These are phyloP conservation scores for Oxygymnocypris stewartii DNA, from an alignment of 2,113 vertebrate genomes.

Conservation along the genomic window DNA sequence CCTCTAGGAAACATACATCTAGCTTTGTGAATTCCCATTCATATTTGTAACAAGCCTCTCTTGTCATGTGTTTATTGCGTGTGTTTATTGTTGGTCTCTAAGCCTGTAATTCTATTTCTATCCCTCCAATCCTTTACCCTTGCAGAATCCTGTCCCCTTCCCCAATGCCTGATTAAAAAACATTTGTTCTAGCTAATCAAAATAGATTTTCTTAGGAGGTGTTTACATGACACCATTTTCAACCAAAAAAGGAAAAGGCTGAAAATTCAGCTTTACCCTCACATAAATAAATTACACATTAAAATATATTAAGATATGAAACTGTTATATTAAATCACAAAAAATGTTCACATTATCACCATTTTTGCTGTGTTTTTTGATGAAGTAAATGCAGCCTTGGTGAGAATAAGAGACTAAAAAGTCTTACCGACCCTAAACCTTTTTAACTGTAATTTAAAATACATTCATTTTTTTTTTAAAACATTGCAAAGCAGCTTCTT, in stretches of 20 bases:
- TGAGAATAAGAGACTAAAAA: neutral
- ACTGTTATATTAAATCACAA: neutral
- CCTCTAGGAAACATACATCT: neutral
- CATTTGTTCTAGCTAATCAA: neutral
- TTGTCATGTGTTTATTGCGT: neutral
- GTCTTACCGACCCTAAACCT: neutral
- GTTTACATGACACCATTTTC: neutral
- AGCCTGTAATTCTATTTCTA: constrained; percentile 1
- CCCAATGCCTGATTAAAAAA: neutral
- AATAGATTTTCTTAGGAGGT: neutral
- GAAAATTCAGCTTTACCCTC: neutral
- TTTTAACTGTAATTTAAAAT: neutral
- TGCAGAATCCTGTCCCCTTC: neutral
- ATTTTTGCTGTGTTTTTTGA: neutral
- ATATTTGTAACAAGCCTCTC: neutral
- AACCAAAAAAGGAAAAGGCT: neutral
- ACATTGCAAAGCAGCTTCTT: neutral
- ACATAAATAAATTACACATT: neutral
- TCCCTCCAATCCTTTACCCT: neutral
- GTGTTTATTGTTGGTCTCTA: neutral
- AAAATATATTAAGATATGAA: neutral
- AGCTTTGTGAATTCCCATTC: neutral
- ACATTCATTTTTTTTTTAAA: neutral
- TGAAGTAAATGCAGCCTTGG: neutral
- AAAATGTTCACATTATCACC: neutral